phyloP scores from a whole-genome alignment of 2,113 vertebrate species.

The Carettochelys insculpta region DNA sequence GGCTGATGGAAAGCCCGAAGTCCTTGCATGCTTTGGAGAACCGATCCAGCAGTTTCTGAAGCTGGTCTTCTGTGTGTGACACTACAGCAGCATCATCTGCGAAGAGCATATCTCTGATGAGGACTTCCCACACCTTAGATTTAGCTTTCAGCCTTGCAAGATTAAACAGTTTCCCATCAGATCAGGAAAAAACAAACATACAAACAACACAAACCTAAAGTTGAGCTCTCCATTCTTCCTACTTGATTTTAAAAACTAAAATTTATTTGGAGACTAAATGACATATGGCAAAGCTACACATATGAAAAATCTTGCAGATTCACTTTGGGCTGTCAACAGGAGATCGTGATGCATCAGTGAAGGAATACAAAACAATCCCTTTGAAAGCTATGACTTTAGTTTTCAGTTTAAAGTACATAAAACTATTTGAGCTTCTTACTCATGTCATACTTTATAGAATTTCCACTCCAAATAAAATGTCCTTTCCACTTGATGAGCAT shows the following conservation, averaged over 20 bases:
- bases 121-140: too few species aligned
- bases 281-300: constrained; percentile 37
- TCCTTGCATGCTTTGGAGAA: too few species aligned
- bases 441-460: constrained; percentile 20
- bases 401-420: background rate
- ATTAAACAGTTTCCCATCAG: too few species aligned
- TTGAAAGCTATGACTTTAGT: background rate
- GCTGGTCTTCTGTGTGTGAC: too few species aligned
- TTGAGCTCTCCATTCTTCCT: constrained; percentile 19
- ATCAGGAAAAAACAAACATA: too few species aligned
- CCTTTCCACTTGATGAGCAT: background rate
- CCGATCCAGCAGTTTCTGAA: too few species aligned
- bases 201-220: constrained; percentile 28
- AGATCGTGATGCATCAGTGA: background rate
- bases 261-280: background rate
- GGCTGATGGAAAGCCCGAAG: too few species aligned
- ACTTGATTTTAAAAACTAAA: constrained; percentile 24
- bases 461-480: background rate
- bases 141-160: too few species aligned
- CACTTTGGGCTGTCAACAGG: constrained; percentile 32
- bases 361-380: background rate
- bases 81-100: too few species aligned
- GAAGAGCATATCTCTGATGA: too few species aligned
- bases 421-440: constrained; percentile 1
- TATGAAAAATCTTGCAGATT: constrained; percentile 12